These are phyloP conservation scores for Eospalax fontanierii DNA, from an alignment of 2,797 vertebrate genomes.

Conservation along the genomic window DNA sequence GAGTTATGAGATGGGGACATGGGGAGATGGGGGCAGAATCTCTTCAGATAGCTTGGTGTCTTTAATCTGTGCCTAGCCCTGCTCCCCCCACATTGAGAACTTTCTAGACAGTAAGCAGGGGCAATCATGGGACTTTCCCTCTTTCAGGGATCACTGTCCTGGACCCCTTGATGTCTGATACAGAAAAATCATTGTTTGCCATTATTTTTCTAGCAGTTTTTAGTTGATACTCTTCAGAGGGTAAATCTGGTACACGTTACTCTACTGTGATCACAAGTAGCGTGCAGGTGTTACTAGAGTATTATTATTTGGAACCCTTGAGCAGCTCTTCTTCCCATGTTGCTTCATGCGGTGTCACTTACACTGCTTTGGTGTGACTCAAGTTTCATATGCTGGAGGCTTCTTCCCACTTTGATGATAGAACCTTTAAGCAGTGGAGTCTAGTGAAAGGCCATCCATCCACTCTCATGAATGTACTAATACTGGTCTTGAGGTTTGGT, in stretches of 20 bases:
- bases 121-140: not conserved
- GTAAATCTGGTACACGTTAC: not conserved
- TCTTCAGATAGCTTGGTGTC: constrained; percentile 13
- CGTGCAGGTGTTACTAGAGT: not conserved
- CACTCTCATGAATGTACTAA: not conserved
- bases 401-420: not conserved
- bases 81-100: not conserved
- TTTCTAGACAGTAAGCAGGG: not conserved
- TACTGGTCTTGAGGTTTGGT: not conserved
- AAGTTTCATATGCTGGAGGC: not conserved
- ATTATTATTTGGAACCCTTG: not conserved
- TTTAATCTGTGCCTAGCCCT: not conserved
- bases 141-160: not conserved
- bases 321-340: not conserved
- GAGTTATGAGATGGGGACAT: not conserved
- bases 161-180: not conserved
- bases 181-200: not conserved
- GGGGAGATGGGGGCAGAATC: not conserved
- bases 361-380: not conserved
- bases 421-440: not conserved
- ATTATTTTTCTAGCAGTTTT: not conserved
- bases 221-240: not conserved
- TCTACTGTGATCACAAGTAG: not conserved
- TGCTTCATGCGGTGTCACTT: not conserved
- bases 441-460: not conserved